These are phyloP conservation scores for Poeciliopsis infans DNA, from an alignment of 2,797 vertebrate genomes.

Conservation along the genomic window DNA sequence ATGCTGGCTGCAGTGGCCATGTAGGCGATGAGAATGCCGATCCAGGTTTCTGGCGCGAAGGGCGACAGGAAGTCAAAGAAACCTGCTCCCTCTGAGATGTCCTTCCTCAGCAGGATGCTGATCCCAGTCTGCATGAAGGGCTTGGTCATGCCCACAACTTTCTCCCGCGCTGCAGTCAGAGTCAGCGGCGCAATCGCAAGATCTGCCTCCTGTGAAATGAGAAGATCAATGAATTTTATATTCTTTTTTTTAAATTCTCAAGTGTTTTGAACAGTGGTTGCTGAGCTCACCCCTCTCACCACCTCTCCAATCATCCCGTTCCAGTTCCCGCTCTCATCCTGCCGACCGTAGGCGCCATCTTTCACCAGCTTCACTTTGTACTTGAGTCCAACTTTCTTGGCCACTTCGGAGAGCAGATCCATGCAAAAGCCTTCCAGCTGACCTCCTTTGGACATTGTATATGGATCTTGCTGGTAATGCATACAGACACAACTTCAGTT, in stretches of 20 bases:
- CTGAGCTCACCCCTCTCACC: slow-evolving; percentile 80
- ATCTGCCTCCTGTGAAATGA: slow-evolving; percentile 85
- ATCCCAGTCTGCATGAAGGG: slow-evolving; percentile 92
- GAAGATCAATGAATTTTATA: background rate
- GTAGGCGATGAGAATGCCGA: slow-evolving; percentile 85
- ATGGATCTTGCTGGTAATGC: slow-evolving; percentile 85
- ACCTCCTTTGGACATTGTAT: slow-evolving; percentile 77
- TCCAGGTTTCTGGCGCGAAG: slow-evolving; percentile 88
- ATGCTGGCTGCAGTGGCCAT: slow-evolving; percentile 85
- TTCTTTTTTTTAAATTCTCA: background rate
- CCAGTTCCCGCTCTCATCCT: slow-evolving; percentile 84
- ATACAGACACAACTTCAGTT: background rate
- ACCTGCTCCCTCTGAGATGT: slow-evolving; percentile 75
- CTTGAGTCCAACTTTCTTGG: slow-evolving; percentile 85
- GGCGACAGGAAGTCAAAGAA: slow-evolving; percentile 88
- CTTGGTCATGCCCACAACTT: slow-evolving; percentile 86
- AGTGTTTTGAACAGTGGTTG: background rate
- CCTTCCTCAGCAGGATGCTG: slow-evolving; percentile 86
- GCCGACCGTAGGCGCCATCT: slow-evolving; percentile 81
- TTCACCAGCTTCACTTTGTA: slow-evolving; percentile 87
- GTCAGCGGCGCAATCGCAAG: slow-evolving; percentile 89
- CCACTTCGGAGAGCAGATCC: slow-evolving; percentile 84
- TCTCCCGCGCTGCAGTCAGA: slow-evolving; percentile 85
- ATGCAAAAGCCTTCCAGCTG: slow-evolving; percentile 90
- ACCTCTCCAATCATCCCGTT: slow-evolving; percentile 91